Evolutionary conservation across 2,797 vertebrate species (phyloP), one percentile per base, ranked within the genome.

Genomic region (Streptopelia turtur): DNA sequence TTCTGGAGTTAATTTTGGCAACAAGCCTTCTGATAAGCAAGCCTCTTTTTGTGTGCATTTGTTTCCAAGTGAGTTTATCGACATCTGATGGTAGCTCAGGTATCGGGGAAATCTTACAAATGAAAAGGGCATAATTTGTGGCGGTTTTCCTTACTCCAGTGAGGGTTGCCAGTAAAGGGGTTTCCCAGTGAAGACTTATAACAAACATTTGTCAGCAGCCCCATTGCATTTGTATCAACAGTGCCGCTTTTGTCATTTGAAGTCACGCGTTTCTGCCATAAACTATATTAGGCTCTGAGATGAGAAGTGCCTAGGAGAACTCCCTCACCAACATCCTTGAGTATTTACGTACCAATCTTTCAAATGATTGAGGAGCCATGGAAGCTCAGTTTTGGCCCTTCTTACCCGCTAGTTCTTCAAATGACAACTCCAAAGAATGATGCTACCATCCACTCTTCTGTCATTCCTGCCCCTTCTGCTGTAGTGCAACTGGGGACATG

Each of bases 221-320:
- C 39, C 5, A 1, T 60, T n/a, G 3, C 10, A 0, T 66, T 85
- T 22, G 6, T 49, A 24, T 64, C 14, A 1, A 1, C 53, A 22
- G 4, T 22, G 28, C 64, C 71, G 57, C 78, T 71, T 30, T 74
- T 87, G 43, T 70, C 1, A 1, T 53, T 66, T 39, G 79, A 64
- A 61, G 56, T 45, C 25, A 49, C 13, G 10, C 23, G 5, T 60
- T 89, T 76, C 57, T 80, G 41, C 60, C 37, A 6, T 35, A 35
- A 60, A 23, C 11, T 43, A 10, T 18, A 6, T 0, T 33, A 39
- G 16, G 33, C 31, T 88, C 31, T 25, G 22, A 61, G 60, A 7
- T 64, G 59, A 63, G 74, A 86, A 56, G 35, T 63, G 33, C 61
- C 18, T 39, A 0, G 57, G n/a, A 43, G 41, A 74, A 70, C 30